Evolutionary conservation across 2,113 vertebrate genomes (phyloP).

Genomic region (Scolopax mira): DNA sequence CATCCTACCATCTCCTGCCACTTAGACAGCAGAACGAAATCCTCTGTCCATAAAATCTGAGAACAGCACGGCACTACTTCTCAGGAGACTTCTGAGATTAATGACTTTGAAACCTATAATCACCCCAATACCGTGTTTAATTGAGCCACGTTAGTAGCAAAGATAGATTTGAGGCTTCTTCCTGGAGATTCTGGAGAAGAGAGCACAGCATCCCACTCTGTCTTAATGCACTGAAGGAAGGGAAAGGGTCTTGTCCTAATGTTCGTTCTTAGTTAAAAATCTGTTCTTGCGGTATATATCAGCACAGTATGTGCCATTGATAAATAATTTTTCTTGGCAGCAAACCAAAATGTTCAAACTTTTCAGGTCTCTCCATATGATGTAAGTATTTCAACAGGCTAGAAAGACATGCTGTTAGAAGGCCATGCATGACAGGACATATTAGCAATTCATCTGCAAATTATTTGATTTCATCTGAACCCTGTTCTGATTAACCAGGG

Average conservation of each 20-base stretch:
- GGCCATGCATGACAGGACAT: neutral
- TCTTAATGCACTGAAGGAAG: neutral
- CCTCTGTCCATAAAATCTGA: neutral
- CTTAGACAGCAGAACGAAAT: neutral
- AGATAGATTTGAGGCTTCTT: neutral
- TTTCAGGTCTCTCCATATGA: slow-evolving; percentile 52
- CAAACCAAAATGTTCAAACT: slow-evolving; percentile 40
- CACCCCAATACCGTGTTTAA: neutral
- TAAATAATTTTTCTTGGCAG: slow-evolving; percentile 54
- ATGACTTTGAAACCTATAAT: neutral
- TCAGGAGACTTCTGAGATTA: neutral
- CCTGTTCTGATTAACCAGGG: slow-evolving; percentile 21
- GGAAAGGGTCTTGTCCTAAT: slow-evolving; percentile 42
- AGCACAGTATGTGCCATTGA: slow-evolving; percentile 30
- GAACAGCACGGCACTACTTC: accelerated
- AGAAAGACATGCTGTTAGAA: slow-evolving; percentile 33
- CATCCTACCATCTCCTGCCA: neutral
- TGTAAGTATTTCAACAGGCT: slow-evolving; percentile 28
- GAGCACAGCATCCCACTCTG: slow-evolving; percentile 26
- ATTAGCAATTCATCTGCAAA: slow-evolving; percentile 49
- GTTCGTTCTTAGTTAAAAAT: slow-evolving; percentile 5
- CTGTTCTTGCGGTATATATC: slow-evolving; percentile 26
- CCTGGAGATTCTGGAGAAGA: neutral
- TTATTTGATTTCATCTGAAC: slow-evolving; percentile 47
- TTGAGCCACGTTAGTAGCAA: neutral